Percentiles rank a stretch among this genome's conserved stretches.
phyloP scores from a whole-genome alignment of 2,113 vertebrate species.

The Rhineura floridana region DNA sequence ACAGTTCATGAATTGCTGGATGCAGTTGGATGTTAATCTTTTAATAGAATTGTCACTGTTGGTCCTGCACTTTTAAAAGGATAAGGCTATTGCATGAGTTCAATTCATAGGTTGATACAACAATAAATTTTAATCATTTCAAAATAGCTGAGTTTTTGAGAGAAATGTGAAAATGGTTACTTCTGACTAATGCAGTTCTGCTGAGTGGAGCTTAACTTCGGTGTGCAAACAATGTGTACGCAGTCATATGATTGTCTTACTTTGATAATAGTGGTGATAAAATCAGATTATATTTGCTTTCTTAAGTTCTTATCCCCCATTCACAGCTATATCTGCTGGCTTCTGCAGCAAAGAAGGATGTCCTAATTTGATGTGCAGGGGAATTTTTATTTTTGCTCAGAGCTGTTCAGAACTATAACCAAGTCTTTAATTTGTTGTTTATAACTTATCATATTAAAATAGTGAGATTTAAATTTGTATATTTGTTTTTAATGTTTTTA shows the following conservation, averaged over 20 bases:
- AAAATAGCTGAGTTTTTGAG: background rate
- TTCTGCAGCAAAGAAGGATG: background rate
- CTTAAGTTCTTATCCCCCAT: background rate
- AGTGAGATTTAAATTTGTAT: no score
- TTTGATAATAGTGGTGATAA: no score
- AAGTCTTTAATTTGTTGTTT: no score
- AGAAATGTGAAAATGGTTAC: background rate
- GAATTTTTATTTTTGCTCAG: no score
- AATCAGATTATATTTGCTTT: no score
- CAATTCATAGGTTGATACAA: background rate
- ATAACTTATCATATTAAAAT: no score
- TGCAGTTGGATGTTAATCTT: conserved; percentile 4
- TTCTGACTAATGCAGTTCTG: background rate
- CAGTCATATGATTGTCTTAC: background rate
- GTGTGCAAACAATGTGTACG: background rate
- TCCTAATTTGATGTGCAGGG: background rate
- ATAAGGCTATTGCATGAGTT: background rate
- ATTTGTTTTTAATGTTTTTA: no score
- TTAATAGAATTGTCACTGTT: background rate
- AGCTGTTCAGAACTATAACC: no score
- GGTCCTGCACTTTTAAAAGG: background rate
- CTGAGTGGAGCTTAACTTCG: background rate
- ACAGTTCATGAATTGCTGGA: background rate
- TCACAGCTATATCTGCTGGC: background rate
- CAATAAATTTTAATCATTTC: background rate